phyloP scores from a whole-genome alignment of 2,888 invertebrate genomes.

The Smittia aterrima region DNA sequence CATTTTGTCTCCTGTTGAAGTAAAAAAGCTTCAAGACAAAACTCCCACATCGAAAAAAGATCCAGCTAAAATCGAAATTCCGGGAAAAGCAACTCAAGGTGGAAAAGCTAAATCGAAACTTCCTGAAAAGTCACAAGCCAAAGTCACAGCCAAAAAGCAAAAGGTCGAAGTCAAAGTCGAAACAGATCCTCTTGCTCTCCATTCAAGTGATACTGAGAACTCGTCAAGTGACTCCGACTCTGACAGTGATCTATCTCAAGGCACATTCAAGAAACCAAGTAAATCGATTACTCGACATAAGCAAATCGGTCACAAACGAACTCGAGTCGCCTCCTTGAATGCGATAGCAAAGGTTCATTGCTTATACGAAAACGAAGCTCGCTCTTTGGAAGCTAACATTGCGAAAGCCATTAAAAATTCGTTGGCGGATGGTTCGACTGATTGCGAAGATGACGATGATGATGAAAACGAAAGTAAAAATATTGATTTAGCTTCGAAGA shows the following conservation, averaged over 20 bases:
- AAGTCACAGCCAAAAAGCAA: neutral
- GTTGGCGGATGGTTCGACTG: slow-evolving; percentile 42
- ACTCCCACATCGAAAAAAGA: neutral
- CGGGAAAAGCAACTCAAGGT: neutral
- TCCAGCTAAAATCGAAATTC: neutral
- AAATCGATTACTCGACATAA: slow-evolving; percentile 16
- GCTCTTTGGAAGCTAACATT: slow-evolving; percentile 63
- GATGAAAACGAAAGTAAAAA: slow-evolving; percentile 45
- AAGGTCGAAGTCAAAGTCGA: slow-evolving; percentile 14
- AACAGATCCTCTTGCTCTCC: neutral
- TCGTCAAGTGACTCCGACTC: slow-evolving; percentile 19
- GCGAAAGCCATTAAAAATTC: slow-evolving; percentile 52
- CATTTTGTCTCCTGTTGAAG: too few species aligned
- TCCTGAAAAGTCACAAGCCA: neutral
- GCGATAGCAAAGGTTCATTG: slow-evolving; percentile 89
- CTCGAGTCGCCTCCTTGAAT: slow-evolving; percentile 84
- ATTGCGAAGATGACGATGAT: slow-evolving; percentile 44
- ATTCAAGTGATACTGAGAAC: neutral
- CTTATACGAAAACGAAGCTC: slow-evolving; percentile 83
- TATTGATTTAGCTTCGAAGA: slow-evolving; percentile 29
- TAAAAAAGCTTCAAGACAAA: neutral
- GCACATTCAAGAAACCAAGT: slow-evolving; percentile 21
- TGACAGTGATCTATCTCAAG: neutral
- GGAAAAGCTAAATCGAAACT: neutral
- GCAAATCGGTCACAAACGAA: slow-evolving; percentile 56